Conservation (phyloP, 2,113 vertebrate species). For the Amphilophus citrinellus region DNA sequence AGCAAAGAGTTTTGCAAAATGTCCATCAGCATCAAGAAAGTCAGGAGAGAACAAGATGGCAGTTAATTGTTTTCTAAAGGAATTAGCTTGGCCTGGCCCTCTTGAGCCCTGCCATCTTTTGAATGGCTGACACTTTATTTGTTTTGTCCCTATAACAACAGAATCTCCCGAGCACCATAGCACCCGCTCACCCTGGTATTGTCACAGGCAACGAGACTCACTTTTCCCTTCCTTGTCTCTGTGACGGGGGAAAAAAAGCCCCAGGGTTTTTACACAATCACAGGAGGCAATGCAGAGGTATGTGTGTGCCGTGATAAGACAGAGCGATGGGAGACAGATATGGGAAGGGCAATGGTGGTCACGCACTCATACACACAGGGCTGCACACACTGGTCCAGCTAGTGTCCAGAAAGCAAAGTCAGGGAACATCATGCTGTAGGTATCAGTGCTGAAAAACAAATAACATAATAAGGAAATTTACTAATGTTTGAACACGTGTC, state of each 20-base stretch:
- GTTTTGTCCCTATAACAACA: conserved; percentile 80
- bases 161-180: conserved; percentile 56
- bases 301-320: conserved; percentile 79
- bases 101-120: conserved; percentile 73
- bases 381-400: conserved; percentile 31
- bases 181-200: conserved; percentile 66
- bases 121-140: conserved; percentile 80
- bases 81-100: conserved; percentile 73
- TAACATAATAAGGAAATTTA: conserved; percentile 12
- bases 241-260: conserved; percentile 58
- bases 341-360: conserved; percentile 69
- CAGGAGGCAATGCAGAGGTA: conserved; percentile 78
- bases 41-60: conserved; percentile 69
- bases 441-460: conserved; percentile 21
- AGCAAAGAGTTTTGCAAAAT: conserved; percentile 50
- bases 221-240: conserved; percentile 77
- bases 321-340: conserved; percentile 78
- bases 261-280: conserved; percentile 77
- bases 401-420: conserved; percentile 23
- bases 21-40: conserved; percentile 46
- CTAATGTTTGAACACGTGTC: conserved; percentile 45
- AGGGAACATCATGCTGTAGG: conserved; percentile 19
- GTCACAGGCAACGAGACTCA: conserved; percentile 74
- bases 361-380: conserved; percentile 39
- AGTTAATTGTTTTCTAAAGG: conserved; percentile 77